Conservation (phyloP, 2,113 vertebrate genomes). For the Bos indicus region DNA sequence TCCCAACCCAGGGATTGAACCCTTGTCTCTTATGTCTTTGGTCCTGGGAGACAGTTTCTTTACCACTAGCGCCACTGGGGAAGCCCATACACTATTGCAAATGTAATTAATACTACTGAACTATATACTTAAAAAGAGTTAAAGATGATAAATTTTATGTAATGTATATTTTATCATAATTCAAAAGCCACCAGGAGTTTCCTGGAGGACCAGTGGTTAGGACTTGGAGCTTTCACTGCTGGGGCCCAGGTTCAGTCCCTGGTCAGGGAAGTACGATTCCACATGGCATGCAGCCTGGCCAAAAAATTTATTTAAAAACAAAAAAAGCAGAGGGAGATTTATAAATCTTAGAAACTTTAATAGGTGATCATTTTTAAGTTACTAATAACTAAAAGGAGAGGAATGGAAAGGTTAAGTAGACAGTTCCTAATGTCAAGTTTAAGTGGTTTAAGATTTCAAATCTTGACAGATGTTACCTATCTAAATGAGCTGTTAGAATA, state of each 20-base stretch:
- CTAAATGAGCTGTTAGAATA: neutral
- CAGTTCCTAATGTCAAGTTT: neutral
- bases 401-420: neutral
- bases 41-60: neutral
- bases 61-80: neutral
- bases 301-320: neutral
- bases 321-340: neutral
- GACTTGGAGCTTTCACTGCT: neutral
- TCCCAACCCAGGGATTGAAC: neutral
- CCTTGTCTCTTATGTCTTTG: neutral
- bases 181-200: neutral
- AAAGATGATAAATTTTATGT: neutral
- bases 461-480: neutral
- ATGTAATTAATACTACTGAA: neutral
- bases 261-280: neutral
- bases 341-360: conserved; percentile 1
- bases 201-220: neutral
- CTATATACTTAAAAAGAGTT: neutral
- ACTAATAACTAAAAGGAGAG: neutral
- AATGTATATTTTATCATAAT: neutral
- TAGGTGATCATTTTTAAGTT: neutral
- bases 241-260: neutral
- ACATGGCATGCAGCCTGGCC: neutral
- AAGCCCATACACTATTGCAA: neutral
- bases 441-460: neutral